Evolutionary conservation across 2,888 invertebrate genomes (phyloP).

Genomic region (Esperia sulphurella): DNA sequence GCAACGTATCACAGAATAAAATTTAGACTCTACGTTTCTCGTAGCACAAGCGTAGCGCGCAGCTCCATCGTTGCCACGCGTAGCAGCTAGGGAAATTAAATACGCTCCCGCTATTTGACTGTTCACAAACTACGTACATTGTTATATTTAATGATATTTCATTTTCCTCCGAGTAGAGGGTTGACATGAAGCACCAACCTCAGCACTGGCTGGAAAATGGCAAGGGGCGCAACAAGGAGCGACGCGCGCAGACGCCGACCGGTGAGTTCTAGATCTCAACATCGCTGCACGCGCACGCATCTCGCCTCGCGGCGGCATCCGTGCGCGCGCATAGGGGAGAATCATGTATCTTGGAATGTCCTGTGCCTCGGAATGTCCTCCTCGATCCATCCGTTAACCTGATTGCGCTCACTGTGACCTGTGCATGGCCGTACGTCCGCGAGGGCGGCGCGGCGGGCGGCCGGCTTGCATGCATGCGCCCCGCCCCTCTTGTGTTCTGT

Average conservation of each 20-base stretch:
- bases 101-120: slow-evolving; percentile 13
- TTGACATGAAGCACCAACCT: slow-evolving; percentile 37
- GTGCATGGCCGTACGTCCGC: slow-evolving; percentile 76
- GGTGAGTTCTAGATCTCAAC: slow-evolving; percentile 81
- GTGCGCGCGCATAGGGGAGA: slow-evolving; percentile 75
- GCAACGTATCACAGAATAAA: not conserved
- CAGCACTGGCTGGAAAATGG: slow-evolving; percentile 39
- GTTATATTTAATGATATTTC: slow-evolving; percentile 29
- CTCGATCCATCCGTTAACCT: slow-evolving; percentile 70
- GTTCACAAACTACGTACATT: slow-evolving; percentile 19
- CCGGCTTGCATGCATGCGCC: slow-evolving; percentile 63
- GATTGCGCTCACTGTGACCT: slow-evolving; percentile 65
- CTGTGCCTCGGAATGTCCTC: slow-evolving; percentile 81
- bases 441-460: slow-evolving; percentile 65
- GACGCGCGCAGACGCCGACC: slow-evolving; percentile 27
- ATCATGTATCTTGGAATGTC: slow-evolving; percentile 81
- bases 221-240: slow-evolving; percentile 37
- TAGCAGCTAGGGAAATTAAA: slow-evolving; percentile 2
- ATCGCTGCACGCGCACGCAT: slow-evolving; percentile 74
- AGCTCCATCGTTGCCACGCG: slow-evolving; percentile 9
- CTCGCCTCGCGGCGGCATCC: slow-evolving; percentile 37
- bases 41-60: slow-evolving; percentile 8
- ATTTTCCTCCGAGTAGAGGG: slow-evolving; percentile 55
- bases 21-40: not conserved
- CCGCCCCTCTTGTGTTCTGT: slow-evolving; percentile 68